These are phyloP conservation scores for Artibeus jamaicensis DNA, from an alignment of 2,797 vertebrate genomes.

Conservation along the genomic window DNA sequence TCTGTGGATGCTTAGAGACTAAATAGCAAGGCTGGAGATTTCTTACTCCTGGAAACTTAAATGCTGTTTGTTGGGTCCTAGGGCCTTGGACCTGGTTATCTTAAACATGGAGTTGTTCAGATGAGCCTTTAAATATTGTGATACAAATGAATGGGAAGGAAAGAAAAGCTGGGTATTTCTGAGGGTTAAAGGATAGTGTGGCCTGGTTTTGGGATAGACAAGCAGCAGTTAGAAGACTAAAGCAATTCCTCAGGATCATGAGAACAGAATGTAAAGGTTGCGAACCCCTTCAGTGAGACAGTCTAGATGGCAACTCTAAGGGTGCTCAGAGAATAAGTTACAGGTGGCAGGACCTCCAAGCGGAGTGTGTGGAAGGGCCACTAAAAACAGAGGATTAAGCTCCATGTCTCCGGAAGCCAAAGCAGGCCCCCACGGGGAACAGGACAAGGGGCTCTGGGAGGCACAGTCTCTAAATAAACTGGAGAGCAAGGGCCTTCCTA, in stretches of 20 bases:
- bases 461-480: not conserved
- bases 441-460: too few relatives aligned
- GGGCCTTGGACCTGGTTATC: not conserved
- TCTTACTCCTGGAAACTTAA: not conserved
- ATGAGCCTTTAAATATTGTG: not conserved
- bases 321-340: not conserved
- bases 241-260: not conserved
- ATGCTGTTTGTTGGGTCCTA: not conserved
- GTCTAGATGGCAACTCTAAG: not conserved
- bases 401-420: not conserved
- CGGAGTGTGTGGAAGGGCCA: fast-evolving
- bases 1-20: not conserved
- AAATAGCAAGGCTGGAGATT: not conserved
- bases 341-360: not conserved
- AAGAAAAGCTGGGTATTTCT: not conserved
- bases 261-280: not conserved
- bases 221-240: not conserved
- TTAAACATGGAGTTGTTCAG: not conserved
- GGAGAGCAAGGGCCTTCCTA: not conserved
- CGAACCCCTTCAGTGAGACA: not conserved
- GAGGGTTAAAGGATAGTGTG: not conserved
- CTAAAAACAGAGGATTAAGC: not conserved
- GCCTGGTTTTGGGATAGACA: not conserved
- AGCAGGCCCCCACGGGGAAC: fast-evolving
- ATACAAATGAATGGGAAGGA: not conserved